Evolutionary conservation across 2,797 vertebrate genomes (phyloP), one percentile per base, ranked within the genome.

Genomic region (Sebastes reedi): DNA sequence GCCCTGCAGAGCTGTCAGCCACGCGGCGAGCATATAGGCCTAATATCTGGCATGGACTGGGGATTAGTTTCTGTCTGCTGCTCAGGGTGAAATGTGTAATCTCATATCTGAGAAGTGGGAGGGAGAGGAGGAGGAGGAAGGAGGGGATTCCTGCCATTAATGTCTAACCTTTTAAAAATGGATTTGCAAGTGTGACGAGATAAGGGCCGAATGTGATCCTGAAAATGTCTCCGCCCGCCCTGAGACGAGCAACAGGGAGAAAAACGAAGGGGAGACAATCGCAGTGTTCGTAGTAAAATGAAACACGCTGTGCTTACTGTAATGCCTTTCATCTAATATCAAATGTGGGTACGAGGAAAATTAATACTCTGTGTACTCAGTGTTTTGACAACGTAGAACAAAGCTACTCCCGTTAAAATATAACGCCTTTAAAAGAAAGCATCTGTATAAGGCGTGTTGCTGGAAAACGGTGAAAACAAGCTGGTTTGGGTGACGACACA

Each of bases 51-150:
- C 91, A 89, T 61, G 72, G 88, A 85, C 83, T 20, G 18, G 25
- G 87, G 93, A 94, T 95, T 95, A 91, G 90, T 92, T 91, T 94
- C 90, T 91, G 91, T 93, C 93, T 92, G 88, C 86, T 88, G 95
- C 94, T 91, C 86, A 39, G 87, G 91, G 91, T 92, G 89, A 94
- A 93, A 94, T 83, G 77, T 94, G 86, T 93, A 93, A 95, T 95
- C 94, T 94, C 87, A 77, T 88, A 93, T 93, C 89, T 91, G 83
- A 88, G 85, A 86, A 87, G 85, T 82, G 81, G 78, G 81, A 87
- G 69, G 80, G 71, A 71, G 84, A 77, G 80, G 72, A 80, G 82
- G 67, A 72, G 83, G 82, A 84, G 75, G 77, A 83, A 87, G 72
- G 67, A 80, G 88, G 89, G 88, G 88, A 86, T 90, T 87, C 73